A percentile compares a stretch with the other conserved stretches of the same genome.
Evolutionary conservation across 2,888 invertebrate species (phyloP).

Genomic region (Scaptomyza tumidula): DNA sequence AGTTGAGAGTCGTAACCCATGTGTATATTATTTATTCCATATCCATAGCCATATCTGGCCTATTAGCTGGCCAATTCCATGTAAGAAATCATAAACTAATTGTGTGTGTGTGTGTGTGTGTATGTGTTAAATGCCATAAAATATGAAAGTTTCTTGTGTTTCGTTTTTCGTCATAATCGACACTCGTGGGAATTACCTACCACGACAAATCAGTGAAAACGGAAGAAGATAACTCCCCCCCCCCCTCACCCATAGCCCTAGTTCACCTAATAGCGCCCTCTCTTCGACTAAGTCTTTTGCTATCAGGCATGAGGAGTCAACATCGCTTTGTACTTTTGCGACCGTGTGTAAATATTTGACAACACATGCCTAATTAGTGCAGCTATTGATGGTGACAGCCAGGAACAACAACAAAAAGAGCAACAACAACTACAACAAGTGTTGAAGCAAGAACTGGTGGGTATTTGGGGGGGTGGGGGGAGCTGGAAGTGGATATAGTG

Average conservation of each 20-base stretch:
- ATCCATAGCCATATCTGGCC: conserved; percentile 29
- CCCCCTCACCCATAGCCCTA: background rate
- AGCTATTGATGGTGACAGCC: conserved; percentile 77
- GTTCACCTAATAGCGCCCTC: background rate
- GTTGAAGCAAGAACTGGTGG: conserved; percentile 30
- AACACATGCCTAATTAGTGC: conserved; percentile 83
- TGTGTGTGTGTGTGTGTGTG: conserved; percentile 34
- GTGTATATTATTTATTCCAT: conserved; percentile 22
- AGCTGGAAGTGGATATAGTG: conserved; percentile 40
- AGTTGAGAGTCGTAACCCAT: conserved; percentile 32
- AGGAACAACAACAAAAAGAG: conserved; percentile 20
- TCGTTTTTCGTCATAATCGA: conserved; percentile 65
- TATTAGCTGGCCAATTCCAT: conserved; percentile 64
- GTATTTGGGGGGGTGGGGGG: too few species aligned
- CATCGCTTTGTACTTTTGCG: conserved; percentile 80
- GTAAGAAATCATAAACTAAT: conserved; percentile 72
- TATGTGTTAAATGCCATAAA: conserved; percentile 66
- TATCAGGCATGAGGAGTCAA: conserved; percentile 50
- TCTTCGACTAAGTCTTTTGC: conserved; percentile 16
- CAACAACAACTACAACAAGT: conserved; percentile 28
- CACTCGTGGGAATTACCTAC: conserved; percentile 71
- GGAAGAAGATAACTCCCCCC: conserved; percentile 56
- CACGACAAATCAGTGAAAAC: conserved; percentile 69
- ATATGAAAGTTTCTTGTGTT: conserved; percentile 56
- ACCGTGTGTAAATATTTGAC: conserved; percentile 82